Conservation (phyloP, 2,797 vertebrate species). For the Luscinia luscinia region DNA sequence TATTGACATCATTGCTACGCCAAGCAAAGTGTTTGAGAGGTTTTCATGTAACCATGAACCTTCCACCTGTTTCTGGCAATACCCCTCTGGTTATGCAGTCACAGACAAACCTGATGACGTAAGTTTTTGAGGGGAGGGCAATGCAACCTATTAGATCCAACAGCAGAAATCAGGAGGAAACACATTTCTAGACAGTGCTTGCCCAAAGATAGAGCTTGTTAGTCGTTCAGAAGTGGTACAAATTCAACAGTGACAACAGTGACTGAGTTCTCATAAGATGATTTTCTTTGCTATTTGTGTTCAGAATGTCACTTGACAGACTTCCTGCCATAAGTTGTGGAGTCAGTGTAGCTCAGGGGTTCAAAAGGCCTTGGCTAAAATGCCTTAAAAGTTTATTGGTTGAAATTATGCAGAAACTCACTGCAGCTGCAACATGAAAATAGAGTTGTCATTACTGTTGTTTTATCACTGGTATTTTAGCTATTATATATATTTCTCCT, state of each 20-base stretch:
- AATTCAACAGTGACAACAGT: neutral
- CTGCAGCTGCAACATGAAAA: neutral
- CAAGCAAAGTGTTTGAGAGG: conserved; percentile 21
- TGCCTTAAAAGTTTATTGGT: neutral
- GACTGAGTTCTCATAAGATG: neutral
- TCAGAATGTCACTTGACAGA: neutral
- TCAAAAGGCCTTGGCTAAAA: neutral
- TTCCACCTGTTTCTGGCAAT: neutral
- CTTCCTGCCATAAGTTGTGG: neutral
- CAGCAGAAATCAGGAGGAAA: neutral
- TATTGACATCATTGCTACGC: conserved; percentile 14
- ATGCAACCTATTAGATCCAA: neutral
- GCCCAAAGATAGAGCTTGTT: neutral
- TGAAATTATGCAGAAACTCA: neutral
- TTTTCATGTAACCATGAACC: conserved; percentile 14
- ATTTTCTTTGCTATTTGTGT: neutral
- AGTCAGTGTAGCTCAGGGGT: neutral
- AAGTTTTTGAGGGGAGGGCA: neutral
- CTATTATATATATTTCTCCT: neutral
- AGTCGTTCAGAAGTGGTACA: neutral
- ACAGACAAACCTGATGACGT: accelerated
- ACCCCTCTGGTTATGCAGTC: neutral
- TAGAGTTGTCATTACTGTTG: neutral
- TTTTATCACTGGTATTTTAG: neutral
- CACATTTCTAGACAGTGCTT: neutral